A percentile compares a stretch with the other conserved stretches of the same genome.
These are phyloP conservation scores for Bombus affinis DNA, from an alignment of 1,140 invertebrate species.

Conservation along the genomic window DNA sequence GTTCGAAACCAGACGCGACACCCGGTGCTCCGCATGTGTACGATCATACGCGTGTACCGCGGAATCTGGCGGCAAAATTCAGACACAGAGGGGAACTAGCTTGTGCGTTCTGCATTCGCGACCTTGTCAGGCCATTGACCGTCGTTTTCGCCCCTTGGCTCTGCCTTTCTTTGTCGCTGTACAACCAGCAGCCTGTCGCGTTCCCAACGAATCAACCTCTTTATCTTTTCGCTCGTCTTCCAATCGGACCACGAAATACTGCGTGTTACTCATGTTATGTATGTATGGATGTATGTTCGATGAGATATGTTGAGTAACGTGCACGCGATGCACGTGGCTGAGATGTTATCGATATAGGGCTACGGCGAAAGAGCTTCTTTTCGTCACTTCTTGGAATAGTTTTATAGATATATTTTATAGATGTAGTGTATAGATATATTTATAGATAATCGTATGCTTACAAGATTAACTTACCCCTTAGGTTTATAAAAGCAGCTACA, in stretches of 20 bases:
- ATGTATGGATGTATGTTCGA: not conserved
- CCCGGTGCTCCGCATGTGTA: not conserved
- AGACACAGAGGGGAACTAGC: conserved; percentile 1
- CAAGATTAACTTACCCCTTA: too few species aligned
- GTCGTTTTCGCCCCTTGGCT: conserved; percentile 57
- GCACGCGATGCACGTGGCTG: not conserved
- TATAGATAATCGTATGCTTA: too few species aligned
- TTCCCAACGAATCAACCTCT: conserved; percentile 51
- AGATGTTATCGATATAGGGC: too few species aligned
- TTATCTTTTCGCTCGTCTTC: conserved; percentile 52
- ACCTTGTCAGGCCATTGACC: conserved; percentile 79
- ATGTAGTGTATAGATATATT: too few species aligned
- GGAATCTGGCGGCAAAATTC: conserved; percentile 42
- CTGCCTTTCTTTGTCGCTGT: conserved; percentile 59
- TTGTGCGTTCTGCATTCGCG: conserved; percentile 67
- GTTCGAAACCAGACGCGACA: not conserved
- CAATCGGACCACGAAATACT: not conserved
- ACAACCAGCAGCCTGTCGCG: conserved; percentile 29
- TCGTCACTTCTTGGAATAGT: not conserved
- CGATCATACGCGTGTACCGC: not conserved
- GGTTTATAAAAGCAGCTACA: too few species aligned
- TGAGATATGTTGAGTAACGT: not conserved
- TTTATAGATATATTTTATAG: not conserved
- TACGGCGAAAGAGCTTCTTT: not conserved
- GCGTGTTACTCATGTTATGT: not conserved